A percentile compares a stretch with the other conserved stretches of the same genome.
These are phyloP conservation scores for Prionace glauca DNA, from an alignment of 2,797 vertebrate species.

Conservation along the genomic window DNA sequence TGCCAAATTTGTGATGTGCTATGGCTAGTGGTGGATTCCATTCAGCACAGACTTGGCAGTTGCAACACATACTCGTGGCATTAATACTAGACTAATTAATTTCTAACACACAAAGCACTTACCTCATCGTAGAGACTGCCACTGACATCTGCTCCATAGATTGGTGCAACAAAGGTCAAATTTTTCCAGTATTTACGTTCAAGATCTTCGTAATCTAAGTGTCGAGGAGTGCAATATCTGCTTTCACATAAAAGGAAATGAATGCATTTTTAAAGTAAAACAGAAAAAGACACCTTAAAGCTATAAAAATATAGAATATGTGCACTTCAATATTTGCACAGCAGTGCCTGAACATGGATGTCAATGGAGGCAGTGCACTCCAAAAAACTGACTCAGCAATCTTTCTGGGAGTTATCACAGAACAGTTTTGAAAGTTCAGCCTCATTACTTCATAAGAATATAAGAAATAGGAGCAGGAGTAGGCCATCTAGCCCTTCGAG, in stretches of 20 bases:
- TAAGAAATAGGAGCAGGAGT: too few species aligned
- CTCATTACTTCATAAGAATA: too few species aligned
- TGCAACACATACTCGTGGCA: constrained; percentile 21
- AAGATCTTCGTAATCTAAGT: constrained; percentile 89
- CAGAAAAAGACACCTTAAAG: background rate
- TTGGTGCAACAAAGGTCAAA: constrained; percentile 89
- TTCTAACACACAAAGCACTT: constrained; percentile 41
- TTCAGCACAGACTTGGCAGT: background rate
- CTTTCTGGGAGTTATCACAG: too few species aligned
- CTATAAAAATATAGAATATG: background rate
- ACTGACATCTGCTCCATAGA: constrained; percentile 93
- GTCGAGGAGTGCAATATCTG: constrained; percentile 89
- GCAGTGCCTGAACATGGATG: background rate
- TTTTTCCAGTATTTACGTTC: constrained; percentile 98
- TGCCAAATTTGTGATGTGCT: background rate
- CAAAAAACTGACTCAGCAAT: background rate
- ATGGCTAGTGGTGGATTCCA: background rate
- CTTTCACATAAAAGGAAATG: background rate
- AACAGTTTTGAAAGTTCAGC: background rate
- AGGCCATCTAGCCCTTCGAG: too few species aligned
- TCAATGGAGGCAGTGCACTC: background rate
- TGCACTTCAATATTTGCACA: background rate
- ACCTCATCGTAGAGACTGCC: constrained; percentile 95
- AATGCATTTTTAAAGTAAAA: background rate
- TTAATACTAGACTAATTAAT: constrained; percentile 39